Evolutionary conservation across 2,113 vertebrate genomes (phyloP).

Genomic region (Hypanus sabinus): DNA sequence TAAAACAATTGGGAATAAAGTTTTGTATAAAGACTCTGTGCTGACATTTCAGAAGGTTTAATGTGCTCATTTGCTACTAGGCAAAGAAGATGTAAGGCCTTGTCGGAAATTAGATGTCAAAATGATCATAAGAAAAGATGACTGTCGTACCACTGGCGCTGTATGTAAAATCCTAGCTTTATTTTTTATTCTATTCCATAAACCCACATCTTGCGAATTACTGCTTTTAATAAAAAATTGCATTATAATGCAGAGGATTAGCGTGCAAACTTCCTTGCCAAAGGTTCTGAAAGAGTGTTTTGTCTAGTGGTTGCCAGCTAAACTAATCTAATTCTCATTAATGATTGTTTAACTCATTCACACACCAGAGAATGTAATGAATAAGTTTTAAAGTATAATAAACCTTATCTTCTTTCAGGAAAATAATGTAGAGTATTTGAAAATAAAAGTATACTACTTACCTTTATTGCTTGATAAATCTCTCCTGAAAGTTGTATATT

Average conservation of each 20-base stretch:
- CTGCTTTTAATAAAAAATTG: neutral
- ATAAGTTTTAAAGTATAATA: neutral
- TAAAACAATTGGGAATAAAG: neutral
- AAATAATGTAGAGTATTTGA: neutral
- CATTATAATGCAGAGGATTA: too few relatives aligned
- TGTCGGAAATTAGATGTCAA: conserved; percentile 89
- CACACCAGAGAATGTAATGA: neutral
- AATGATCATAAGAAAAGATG: conserved; percentile 84
- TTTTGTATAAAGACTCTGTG: neutral
- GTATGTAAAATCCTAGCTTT: conserved; percentile 58
- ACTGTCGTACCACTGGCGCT: conserved; percentile 83
- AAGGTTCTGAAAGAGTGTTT: neutral
- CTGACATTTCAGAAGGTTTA: conserved; percentile 35
- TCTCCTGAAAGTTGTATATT: neutral
- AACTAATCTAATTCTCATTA: neutral
- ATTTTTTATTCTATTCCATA: neutral
- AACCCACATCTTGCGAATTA: neutral
- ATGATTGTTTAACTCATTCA: neutral
- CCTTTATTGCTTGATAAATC: neutral
- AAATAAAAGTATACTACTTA: neutral
- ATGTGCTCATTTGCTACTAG: conserved; percentile 59
- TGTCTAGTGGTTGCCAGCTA: neutral
- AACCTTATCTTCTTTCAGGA: neutral
- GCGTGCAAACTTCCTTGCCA: neutral
- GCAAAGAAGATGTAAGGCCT: conserved; percentile 86